Base-by-base conservation (phyloP, 2,888 invertebrate species). In the Volucella inflata region DNA sequence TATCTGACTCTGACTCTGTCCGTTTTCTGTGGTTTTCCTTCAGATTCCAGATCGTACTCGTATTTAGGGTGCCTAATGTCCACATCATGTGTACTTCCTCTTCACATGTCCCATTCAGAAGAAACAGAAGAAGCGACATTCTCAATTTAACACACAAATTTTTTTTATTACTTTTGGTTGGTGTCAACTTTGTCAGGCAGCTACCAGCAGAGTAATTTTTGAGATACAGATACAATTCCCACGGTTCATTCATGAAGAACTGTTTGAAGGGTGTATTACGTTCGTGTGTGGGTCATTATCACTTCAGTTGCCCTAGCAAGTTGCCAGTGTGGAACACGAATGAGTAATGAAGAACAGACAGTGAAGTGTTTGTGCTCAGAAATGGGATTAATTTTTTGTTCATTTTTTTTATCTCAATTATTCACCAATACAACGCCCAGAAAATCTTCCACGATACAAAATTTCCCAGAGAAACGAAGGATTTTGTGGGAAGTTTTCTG, bases 371-470 rank as follows among this genome's bases (percentile, higher is more conserved):
- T 4, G 60, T 12, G n/a, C 44, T 44, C 4, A 48, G 36, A 57
- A 38, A 38, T 30, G 30, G 6, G 30, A 30, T 30, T 30, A 30
- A 30, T 30, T 30, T 6, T 30, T n/a, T n/a, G n/a, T n/a, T n/a
- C n/a, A n/a, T n/a, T 30, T 30, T 30, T 46, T 8, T 71, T 59
- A 55, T 77, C 12, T 74, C 70, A 70, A 65, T 65, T 71, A 51
- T 76, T 84, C 67, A 72, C 75, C 67, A 77, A 85, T 77, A 85
- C 85, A 81, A 85, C 85, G 80, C 85, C 85, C 85, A 77, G 76
- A 48, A 57, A 70, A 68, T 48, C 38, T 78, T 78, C 78, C 70
- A 84, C 59, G 75, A 76, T 84, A 75, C 70, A 68, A 30, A 30
- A 65, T 62, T 38, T 78, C 68, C 62, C 57, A 77, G 17, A 57